Evolutionary conservation across 2,113 vertebrate genomes (phyloP).

Genomic region (Typhlomys cinereus): DNA sequence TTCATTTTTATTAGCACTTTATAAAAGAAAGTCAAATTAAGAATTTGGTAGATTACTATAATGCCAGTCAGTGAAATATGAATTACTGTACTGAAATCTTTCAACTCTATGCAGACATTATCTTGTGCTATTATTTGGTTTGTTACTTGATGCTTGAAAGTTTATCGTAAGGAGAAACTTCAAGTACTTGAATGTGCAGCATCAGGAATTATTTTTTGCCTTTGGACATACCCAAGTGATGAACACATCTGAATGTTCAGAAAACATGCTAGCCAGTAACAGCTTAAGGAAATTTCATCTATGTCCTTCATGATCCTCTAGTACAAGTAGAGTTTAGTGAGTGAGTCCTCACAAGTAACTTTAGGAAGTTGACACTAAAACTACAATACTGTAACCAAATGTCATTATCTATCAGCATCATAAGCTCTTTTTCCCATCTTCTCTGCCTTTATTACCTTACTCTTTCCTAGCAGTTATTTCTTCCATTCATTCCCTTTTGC

Average conservation of each 20-base stretch:
- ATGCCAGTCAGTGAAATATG: rapidly evolving
- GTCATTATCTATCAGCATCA: too few relatives aligned
- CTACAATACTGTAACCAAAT: rapidly evolving
- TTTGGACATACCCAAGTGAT: not conserved
- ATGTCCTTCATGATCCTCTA: too few relatives aligned
- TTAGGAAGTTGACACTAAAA: not conserved
- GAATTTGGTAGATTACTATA: not conserved
- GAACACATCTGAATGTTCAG: rapidly evolving
- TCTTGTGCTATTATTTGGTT: not conserved
- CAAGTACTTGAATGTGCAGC: not conserved
- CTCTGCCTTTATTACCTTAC: too few relatives aligned
- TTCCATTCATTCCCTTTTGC: too few relatives aligned
- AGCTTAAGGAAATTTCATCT: not conserved
- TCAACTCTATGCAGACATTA: rapidly evolving
- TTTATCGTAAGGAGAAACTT: not conserved
- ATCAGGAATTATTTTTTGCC: rapidly evolving
- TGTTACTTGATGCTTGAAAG: not conserved
- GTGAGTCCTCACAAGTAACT: not conserved
- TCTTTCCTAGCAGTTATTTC: too few relatives aligned
- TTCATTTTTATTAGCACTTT: not conserved
- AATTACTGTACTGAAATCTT: rapidly evolving
- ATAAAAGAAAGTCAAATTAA: not conserved
- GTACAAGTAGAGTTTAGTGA: not conserved
- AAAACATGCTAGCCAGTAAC: not conserved
- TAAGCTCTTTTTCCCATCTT: too few relatives aligned